Base-by-base conservation (phyloP, 1,140 invertebrate species). In the Drosophila kanapiae region DNA sequence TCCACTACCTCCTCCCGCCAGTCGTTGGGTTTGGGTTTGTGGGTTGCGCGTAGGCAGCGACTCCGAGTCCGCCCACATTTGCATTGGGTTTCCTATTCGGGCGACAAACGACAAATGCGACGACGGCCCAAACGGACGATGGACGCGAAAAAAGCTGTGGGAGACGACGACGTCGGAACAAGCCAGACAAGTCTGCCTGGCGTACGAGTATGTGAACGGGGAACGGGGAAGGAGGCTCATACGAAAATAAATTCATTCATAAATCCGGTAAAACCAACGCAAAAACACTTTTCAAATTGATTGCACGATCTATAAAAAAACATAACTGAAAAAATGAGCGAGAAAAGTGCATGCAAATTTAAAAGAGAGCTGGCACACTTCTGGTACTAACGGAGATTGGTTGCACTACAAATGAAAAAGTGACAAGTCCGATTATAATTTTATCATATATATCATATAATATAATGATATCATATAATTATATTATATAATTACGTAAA, bases 241-340 rank as follows among this genome's bases (percentile, higher is more conserved):
- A 82, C 82, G 42, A 86, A 90, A 86, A 85, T 90, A 90, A 91
- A 90, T 90, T 90, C 85, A 90, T 90, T 90, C 85, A 90, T 90
- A 90, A 90, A 90, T 90, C 85, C 85, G 86, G 85, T 90, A 90
- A 90, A 90, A 82, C 85, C 85, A 91, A 90, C 85, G 85, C 85
- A 85, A 91, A 90, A 74, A 74, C 68, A 82, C 54, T 76, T 82
- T 90, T 82, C 70, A 91, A 90, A 91, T 90, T 91, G 85, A 90
- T 90, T 90, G 85, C 86, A 76, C 74, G 85, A 88, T 84, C 74
- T 70, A 74, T 49, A 68, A 60, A 82, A 81, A 80, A 74, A 81
- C 45, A 53, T 29, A 16, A 27, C 59, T 48, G n/a, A 40, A 65
- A 37, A 75, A 56, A 62, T 72, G 27, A 49, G 31, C 69, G 23